A percentile compares a stretch with the other conserved stretches of the same genome.
Evolutionary conservation across 2,888 invertebrate genomes (phyloP).

Genomic region (Himalopsyche anomala): DNA sequence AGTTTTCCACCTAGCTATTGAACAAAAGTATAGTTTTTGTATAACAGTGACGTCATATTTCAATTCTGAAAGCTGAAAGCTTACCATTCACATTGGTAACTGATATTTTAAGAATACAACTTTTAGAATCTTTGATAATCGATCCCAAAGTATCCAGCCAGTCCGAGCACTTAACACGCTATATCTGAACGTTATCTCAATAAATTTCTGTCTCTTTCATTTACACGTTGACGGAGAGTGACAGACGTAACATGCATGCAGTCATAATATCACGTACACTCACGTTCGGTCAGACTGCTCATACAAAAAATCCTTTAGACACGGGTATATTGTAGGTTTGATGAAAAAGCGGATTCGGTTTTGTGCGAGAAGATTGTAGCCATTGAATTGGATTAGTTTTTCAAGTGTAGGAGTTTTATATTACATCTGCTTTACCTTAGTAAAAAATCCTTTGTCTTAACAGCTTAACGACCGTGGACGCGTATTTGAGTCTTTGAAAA

Average conservation of each 20-base stretch:
- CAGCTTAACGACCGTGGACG: too few relatives aligned
- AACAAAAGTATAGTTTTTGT: too few relatives aligned
- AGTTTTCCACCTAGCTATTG: too few relatives aligned
- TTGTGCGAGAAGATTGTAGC: background rate
- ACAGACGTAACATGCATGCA: constrained; percentile 24
- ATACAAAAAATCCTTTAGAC: constrained; percentile 28
- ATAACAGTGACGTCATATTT: too few relatives aligned
- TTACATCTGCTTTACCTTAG: too few relatives aligned
- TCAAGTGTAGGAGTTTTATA: too few relatives aligned
- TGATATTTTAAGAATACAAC: background rate
- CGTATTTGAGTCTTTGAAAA: too few relatives aligned
- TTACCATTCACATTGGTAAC: too few relatives aligned
- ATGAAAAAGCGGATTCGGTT: background rate
- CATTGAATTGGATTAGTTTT: too few relatives aligned
- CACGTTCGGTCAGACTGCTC: background rate
- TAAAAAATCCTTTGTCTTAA: too few relatives aligned
- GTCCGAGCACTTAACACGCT: background rate
- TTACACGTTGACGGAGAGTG: background rate
- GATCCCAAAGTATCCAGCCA: background rate
- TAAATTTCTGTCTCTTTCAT: constrained; percentile 1
- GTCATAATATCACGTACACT: constrained; percentile 20
- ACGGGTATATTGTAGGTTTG: background rate
- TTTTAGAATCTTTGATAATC: constrained; percentile 5
- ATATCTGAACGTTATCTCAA: background rate
- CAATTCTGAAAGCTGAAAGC: too few relatives aligned